Percentiles rank a stretch among this genome's conserved stretches.
Conservation (phyloP, 2,888 invertebrate genomes). For the Bruchidius siliquastri region DNA sequence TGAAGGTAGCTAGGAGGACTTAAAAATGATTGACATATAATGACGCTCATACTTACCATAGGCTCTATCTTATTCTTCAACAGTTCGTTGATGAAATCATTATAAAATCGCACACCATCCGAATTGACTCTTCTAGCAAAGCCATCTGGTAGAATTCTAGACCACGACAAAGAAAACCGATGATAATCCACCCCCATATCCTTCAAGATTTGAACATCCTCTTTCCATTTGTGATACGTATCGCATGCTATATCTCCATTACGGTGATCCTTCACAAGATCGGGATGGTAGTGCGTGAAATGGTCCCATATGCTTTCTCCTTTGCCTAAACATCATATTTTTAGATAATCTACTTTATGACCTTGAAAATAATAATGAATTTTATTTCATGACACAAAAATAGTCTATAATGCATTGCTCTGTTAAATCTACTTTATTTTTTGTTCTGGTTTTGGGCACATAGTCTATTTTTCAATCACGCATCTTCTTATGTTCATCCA, state of each 20-base stretch:
- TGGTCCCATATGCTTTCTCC: constrained; percentile 66
- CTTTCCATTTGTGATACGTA: constrained; percentile 59
- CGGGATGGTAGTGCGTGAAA: constrained; percentile 53
- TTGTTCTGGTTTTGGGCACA: too few species aligned
- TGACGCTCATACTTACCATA: constrained; percentile 43
- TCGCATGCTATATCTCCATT: constrained; percentile 63
- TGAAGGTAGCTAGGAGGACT: too few species aligned
- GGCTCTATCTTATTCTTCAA: constrained; percentile 52
- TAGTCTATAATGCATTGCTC: too few species aligned
- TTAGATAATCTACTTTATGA: too few species aligned
- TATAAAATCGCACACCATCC: constrained; percentile 71
- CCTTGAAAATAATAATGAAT: too few species aligned
- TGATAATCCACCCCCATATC: constrained; percentile 50
- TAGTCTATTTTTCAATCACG: too few species aligned
- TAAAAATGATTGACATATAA: not conserved
- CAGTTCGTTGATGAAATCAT: constrained; percentile 67
- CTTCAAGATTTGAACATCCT: constrained; percentile 57
- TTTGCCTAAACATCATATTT: constrained; percentile 51
- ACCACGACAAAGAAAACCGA: constrained; percentile 26
- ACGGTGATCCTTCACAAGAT: constrained; percentile 50
- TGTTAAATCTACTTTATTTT: too few species aligned
- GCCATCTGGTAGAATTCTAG: constrained; percentile 58
- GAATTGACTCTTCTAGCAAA: constrained; percentile 61
- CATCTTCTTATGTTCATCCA: too few species aligned
- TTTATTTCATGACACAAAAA: too few species aligned